Evolutionary conservation across 1,140 invertebrate species (phyloP), one percentile per base, ranked within the genome.

Genomic region (Mizuhopecten yessoensis): DNA sequence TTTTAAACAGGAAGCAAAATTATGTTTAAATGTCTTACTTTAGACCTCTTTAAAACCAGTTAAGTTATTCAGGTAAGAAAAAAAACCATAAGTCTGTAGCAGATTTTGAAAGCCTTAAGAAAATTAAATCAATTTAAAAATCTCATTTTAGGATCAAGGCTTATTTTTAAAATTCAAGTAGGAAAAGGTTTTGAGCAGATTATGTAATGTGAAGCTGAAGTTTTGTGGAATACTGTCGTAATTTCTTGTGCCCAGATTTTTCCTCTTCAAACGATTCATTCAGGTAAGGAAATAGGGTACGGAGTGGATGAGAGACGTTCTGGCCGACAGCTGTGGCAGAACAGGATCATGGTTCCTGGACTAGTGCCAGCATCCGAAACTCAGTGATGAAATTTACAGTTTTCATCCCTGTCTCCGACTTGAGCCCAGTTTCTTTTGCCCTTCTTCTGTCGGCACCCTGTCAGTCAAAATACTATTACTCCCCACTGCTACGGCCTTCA

Each of bases 371-470:
- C 57, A 75, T 75, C n/a, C 23, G 57, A 75, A 75, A 75, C 57
- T 75, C 57, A 3, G 57, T 75, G 57, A 75, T 75, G 57, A 75
- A 75, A 75, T 75, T 75, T 75, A 75, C 57, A 75, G 57, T 75
- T 75, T 75, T 75, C 57, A 29, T 75, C 57, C 57, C n/a, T 75
- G 57, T 75, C 57, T 75, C 57, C n/a, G 57, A 75, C 57, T 75
- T 75, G 57, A 75, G 57, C 57, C n/a, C 57, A 9, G 23, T 75
- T 75, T 29, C 57, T 75, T 75, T 75, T 75, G 23, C 57, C n/a
- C 57, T 75, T 75, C 57, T n/a, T 75, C 57, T 75, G 23, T 75
- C 57, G n/a, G 29, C 57, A 75, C n/a, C 57, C 11, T 75, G 57
- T 75, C 57, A 75, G 57, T 29, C 57, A 29, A 75, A 75, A 75